These are phyloP conservation scores for Nylanderia fulva DNA, from an alignment of 1,140 invertebrate genomes.

Conservation along the genomic window DNA sequence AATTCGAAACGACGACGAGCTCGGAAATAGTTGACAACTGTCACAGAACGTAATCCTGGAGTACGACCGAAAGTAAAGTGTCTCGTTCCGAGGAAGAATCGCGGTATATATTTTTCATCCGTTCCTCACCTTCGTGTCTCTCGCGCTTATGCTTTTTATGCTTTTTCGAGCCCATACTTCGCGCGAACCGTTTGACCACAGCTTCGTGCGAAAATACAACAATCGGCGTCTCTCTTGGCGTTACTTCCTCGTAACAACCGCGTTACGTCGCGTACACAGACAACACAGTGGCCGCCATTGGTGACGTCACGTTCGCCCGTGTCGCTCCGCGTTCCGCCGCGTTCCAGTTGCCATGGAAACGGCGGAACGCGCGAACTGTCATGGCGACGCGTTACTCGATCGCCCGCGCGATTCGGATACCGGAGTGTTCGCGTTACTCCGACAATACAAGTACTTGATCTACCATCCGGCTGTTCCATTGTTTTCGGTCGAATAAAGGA, in stretches of 20 bases:
- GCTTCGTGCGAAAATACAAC: conserved; percentile 42
- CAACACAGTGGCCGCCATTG: conserved; percentile 67
- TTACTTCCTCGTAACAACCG: conserved; percentile 53
- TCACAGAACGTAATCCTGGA: background rate
- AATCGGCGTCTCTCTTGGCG: conserved; percentile 10
- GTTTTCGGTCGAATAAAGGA: background rate
- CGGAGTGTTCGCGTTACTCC: background rate
- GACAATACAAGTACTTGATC: background rate
- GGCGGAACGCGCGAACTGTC: background rate
- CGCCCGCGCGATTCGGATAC: conserved; percentile 45
- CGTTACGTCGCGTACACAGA: conserved; percentile 61
- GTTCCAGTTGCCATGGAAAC: too few relatives aligned
- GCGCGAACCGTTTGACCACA: conserved; percentile 70
- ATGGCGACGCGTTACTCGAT: conserved; percentile 64
- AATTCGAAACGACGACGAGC: background rate
- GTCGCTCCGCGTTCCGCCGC: conserved; percentile 13
- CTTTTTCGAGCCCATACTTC: conserved; percentile 87
- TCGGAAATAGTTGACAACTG: background rate
- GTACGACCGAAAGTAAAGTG: background rate
- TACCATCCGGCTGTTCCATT: background rate
- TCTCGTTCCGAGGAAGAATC: background rate
- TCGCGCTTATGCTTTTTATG: conserved; percentile 92
- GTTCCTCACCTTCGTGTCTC: conserved; percentile 87
- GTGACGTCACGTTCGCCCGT: conserved; percentile 55
- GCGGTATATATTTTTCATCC: background rate